Evolutionary conservation across 2,113 vertebrate species (phyloP).

Genomic region (Bucco capensis): DNA sequence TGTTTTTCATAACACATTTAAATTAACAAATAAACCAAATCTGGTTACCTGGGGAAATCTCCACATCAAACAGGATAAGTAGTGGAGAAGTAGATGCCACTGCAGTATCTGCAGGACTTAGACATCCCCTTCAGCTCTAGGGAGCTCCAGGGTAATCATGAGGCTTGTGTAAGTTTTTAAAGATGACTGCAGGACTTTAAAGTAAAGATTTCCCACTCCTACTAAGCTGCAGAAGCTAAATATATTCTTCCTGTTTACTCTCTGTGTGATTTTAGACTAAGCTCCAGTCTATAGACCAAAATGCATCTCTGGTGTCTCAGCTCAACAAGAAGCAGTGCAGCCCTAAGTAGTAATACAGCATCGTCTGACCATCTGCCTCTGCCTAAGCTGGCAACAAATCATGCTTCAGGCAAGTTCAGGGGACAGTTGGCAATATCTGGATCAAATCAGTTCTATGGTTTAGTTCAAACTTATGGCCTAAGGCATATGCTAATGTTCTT

Average conservation of each 20-base stretch:
- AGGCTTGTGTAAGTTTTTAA: not conserved
- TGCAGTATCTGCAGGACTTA: not conserved
- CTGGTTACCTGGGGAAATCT: not conserved
- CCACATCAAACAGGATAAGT: not conserved
- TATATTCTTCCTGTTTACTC: constrained; percentile 64
- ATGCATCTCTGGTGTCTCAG: not conserved
- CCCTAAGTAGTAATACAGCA: not conserved
- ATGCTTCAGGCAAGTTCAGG: not conserved
- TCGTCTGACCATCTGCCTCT: not conserved
- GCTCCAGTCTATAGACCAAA: constrained; percentile 13
- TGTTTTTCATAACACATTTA: not conserved
- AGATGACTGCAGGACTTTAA: not conserved
- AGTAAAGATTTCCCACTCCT: constrained; percentile 9
- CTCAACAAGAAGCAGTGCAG: not conserved
- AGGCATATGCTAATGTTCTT: not conserved
- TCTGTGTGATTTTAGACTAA: constrained; percentile 40
- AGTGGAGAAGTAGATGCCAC: not conserved
- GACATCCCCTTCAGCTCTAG: not conserved
- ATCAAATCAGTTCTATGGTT: constrained; percentile 18
- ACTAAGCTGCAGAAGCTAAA: constrained; percentile 36
- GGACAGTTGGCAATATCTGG: constrained; percentile 4
- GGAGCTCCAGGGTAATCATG: not conserved
- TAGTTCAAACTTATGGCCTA: not conserved
- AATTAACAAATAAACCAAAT: not conserved
- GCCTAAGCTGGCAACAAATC: not conserved